Evolutionary conservation across 64 coral and sea anemone genomes (phyloP).

Genomic region (Montipora sp.): DNA sequence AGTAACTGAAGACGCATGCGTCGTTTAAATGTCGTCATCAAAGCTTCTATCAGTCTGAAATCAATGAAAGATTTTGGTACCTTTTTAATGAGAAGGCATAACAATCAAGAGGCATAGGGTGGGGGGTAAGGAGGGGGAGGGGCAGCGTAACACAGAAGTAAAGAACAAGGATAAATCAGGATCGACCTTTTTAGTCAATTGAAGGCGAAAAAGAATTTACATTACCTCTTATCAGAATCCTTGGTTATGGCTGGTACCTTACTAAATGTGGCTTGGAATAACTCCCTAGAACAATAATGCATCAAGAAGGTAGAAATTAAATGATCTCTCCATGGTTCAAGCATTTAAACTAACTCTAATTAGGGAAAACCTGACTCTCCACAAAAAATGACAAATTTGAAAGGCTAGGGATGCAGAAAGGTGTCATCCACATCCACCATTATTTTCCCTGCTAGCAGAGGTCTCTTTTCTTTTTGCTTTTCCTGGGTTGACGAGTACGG

Average conservation of each 20-base stretch:
- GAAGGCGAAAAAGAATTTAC: background rate
- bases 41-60: conserved; percentile 63
- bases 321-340: no score
- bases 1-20: conserved; percentile 66
- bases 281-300: conserved; percentile 25
- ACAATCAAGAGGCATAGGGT: no score
- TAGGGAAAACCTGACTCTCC: no score
- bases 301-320: background rate
- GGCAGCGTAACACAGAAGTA: no score
- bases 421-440: no score
- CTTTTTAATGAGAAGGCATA: background rate
- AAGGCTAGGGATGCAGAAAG: no score
- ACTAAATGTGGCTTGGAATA: conserved; percentile 66
- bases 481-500: no score
- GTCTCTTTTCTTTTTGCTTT: no score
- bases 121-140: no score
- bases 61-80: background rate
- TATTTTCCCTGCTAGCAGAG: no score
- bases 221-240: conserved; percentile 85
- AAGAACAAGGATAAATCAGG: background rate
- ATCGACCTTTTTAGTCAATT: background rate
- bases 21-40: conserved; percentile 73
- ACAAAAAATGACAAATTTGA: no score
- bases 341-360: no score
- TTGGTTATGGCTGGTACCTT: conserved; percentile 72